These are phyloP conservation scores for Aphidius ervi DNA, from an alignment of 1,140 invertebrate species.

Conservation along the genomic window DNA sequence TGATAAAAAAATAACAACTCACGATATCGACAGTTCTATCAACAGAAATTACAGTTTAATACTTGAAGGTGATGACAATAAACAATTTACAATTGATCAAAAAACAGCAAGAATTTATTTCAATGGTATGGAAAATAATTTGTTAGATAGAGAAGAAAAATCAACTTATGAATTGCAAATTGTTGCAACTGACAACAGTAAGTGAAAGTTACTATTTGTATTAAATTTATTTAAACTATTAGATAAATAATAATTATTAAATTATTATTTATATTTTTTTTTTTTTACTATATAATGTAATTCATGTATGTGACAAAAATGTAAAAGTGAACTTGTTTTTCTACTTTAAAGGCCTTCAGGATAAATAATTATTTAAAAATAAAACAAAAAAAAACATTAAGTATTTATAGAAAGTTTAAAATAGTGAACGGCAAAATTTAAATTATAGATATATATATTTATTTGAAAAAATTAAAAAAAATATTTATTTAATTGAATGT, in stretches of 20 bases:
- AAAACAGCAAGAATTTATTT: constrained; percentile 64
- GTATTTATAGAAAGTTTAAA: no score
- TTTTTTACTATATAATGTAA: background rate
- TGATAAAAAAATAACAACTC: constrained; percentile 63
- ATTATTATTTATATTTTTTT: background rate
- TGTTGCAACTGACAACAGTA: constrained; percentile 66
- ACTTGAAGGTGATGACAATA: constrained; percentile 65
- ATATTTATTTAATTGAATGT: no score
- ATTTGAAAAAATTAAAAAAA: no score
- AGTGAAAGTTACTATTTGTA: constrained; percentile 18
- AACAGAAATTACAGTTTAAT: constrained; percentile 71
- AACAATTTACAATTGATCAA: constrained; percentile 72
- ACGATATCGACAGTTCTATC: constrained; percentile 72
- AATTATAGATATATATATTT: no score
- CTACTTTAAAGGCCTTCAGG: no score
- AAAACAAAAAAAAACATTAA: no score
- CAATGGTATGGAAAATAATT: constrained; percentile 45
- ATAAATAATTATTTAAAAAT: no score
- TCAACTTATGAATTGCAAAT: constrained; percentile 66
- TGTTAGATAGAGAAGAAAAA: constrained; percentile 71
- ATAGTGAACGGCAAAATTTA: no score
- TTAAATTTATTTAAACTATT: background rate
- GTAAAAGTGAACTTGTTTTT: no score
- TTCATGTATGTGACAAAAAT: no score
- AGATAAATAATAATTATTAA: constrained; percentile 2